A percentile compares a stretch with the other conserved stretches of the same genome.
Evolutionary conservation across 1,140 invertebrate species (phyloP).

Genomic region (Galleria mellonella): DNA sequence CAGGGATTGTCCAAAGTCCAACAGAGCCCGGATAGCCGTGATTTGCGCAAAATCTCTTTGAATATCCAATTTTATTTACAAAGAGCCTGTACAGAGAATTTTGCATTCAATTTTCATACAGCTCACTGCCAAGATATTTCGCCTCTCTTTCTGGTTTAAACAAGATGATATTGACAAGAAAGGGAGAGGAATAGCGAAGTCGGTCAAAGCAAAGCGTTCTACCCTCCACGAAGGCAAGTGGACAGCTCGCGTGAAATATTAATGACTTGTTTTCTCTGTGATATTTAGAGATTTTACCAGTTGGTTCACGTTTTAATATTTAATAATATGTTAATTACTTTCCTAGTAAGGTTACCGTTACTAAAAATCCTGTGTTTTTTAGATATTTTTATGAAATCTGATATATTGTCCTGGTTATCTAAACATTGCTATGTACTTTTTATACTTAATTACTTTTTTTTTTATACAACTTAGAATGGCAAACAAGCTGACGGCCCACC

Average conservation of each 20-base stretch:
- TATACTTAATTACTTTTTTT: too few relatives aligned
- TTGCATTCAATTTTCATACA: constrained; percentile 45
- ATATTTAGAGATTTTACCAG: constrained; percentile 15
- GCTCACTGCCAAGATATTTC: constrained; percentile 9
- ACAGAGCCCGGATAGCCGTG: constrained; percentile 38
- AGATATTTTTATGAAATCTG: too few relatives aligned
- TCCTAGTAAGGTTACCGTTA: neutral
- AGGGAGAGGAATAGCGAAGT: constrained; percentile 13
- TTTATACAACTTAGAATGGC: too few relatives aligned
- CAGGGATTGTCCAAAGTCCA: constrained; percentile 20
- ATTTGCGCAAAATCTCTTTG: constrained; percentile 54
- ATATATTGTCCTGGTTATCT: too few relatives aligned
- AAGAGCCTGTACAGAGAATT: constrained; percentile 41
- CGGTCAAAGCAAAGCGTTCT: constrained; percentile 32
- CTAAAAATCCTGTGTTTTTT: too few relatives aligned
- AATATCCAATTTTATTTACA: constrained; percentile 68
- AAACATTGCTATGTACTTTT: too few relatives aligned
- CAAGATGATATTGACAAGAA: neutral
- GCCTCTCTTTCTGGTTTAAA: constrained; percentile 15
- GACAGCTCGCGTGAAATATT: constrained; percentile 43
- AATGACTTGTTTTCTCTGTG: constrained; percentile 22
- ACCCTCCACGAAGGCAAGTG: constrained; percentile 26
- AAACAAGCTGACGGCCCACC: too few relatives aligned
- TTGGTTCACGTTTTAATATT: neutral
- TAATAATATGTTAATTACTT: neutral